Conservation (phyloP, 2,113 vertebrate species). For the Tenebrosternarchus preto region DNA sequence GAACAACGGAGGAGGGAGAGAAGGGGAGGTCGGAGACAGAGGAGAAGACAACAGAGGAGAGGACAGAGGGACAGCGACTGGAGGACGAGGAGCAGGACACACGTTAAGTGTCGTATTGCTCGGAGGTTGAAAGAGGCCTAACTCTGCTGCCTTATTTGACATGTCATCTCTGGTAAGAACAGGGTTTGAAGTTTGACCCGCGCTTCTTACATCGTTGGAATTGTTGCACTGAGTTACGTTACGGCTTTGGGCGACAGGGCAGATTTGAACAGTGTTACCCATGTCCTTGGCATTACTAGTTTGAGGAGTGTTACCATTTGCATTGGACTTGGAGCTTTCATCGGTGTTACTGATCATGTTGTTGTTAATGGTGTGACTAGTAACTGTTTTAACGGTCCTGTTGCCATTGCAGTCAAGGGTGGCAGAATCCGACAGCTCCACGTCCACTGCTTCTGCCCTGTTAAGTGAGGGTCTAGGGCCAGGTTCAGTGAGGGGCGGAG, state of each 20-base stretch:
- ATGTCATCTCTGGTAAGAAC: constrained; percentile 47
- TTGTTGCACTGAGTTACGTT: neutral
- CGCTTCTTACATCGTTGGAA: constrained; percentile 24
- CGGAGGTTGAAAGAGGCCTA: constrained; percentile 56
- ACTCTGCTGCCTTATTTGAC: constrained; percentile 56
- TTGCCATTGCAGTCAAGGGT: constrained; percentile 46
- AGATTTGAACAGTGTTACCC: neutral
- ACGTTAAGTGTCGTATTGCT: constrained; percentile 35
- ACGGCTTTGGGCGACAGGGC: neutral
- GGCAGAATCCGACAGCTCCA: constrained; percentile 20
- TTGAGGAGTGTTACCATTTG: neutral
- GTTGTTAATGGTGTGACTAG: constrained; percentile 27
- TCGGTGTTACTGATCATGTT: constrained; percentile 27
- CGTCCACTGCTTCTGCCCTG: constrained; percentile 2
- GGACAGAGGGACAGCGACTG: constrained; percentile 50
- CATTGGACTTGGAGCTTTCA: neutral
- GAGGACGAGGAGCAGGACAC: constrained; percentile 48
- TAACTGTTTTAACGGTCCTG: constrained; percentile 28
- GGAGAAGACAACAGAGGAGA: constrained; percentile 53
- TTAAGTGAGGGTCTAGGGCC: neutral
- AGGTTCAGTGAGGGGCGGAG: neutral
- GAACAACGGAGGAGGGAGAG: constrained; percentile 47
- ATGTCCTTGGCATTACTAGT: constrained; percentile 22
- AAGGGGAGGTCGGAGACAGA: constrained; percentile 44
- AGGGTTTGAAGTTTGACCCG: neutral